Evolutionary conservation across 1,140 invertebrate species (phyloP), one percentile per base, ranked within the genome.

Genomic region (Halesus radiatus): DNA sequence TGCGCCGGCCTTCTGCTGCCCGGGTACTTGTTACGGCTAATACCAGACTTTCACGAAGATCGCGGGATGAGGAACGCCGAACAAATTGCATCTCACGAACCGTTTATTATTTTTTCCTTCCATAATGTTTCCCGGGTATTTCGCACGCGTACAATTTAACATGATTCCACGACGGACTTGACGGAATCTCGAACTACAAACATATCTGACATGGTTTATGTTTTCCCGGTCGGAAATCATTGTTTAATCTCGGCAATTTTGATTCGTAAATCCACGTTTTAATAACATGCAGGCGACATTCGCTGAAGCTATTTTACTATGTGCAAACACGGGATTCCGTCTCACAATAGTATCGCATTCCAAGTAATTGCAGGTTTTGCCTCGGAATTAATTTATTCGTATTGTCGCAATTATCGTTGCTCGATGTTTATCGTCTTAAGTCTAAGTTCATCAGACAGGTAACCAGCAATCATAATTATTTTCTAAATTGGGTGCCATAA

Each of bases 41-140:
- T 75, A 29, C 78, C 45, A 74, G 70, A 58, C 70, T 74, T 72
- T 79, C 78, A 64, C 37, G 70, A 75, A 75, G 78, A 79, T 75
- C 78, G 23, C 54, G 45, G 78, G 78, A 79, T 54, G 70, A 75
- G 45, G 70, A 74, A 74, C 78, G 78, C 78, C 56, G 78, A 79
- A 75, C 78, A 79, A 79, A 79, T 79, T 79, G 78, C 78, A 79
- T 75, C 78, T 74, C 78, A 79, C 78, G 78, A 79, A 79, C 78
- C 78, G 68, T 79, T 79, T 79, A 79, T 79, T 79, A 79, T 64
- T 74, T 79, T 79, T 79, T 75, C 78, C 70, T 79, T 56, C 78
- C 20, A 66, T 62, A 20, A 60, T 66, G 78, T 32, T 79, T 53
- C 70, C 78, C 70, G 54, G 70, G 70, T 79, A 79, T 79, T 74